Evolutionary conservation across 2,113 vertebrate species (phyloP).

Genomic region (Lagopus muta): DNA sequence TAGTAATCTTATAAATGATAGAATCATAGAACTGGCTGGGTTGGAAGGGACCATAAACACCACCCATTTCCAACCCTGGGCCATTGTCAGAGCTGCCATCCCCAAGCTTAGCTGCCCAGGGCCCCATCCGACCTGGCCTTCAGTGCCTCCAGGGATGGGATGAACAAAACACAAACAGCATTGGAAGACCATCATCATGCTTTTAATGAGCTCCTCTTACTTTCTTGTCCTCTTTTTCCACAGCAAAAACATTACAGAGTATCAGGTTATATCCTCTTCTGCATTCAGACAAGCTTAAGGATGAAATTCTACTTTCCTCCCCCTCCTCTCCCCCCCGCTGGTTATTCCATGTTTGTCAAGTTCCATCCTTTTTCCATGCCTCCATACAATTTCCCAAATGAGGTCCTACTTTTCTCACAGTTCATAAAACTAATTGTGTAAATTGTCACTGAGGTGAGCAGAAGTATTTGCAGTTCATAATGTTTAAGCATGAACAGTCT

Average conservation of each 20-base stretch:
- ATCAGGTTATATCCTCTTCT: neutral
- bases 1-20: neutral
- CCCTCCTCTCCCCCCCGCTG: neutral
- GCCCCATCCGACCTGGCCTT: neutral
- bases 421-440: neutral
- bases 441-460: slow-evolving; percentile 40
- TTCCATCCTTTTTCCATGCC: neutral
- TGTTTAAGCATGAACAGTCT: slow-evolving; percentile 14
- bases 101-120: neutral
- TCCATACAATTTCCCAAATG: neutral
- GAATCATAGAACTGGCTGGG: neutral
- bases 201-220: neutral
- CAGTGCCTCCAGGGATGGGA: neutral
- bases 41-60: neutral
- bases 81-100: neutral
- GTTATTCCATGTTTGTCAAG: neutral
- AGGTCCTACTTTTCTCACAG: slow-evolving; percentile 36
- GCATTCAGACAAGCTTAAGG: neutral
- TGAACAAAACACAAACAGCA: neutral
- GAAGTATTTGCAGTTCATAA: neutral
- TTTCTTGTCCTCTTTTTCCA: neutral
- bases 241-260: neutral
- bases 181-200: neutral
- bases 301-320: neutral
- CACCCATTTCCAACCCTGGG: neutral